Evolutionary conservation across 2,113 vertebrate genomes (phyloP), one percentile per base, ranked within the genome.

Genomic region (Pycnonotus jocosus): DNA sequence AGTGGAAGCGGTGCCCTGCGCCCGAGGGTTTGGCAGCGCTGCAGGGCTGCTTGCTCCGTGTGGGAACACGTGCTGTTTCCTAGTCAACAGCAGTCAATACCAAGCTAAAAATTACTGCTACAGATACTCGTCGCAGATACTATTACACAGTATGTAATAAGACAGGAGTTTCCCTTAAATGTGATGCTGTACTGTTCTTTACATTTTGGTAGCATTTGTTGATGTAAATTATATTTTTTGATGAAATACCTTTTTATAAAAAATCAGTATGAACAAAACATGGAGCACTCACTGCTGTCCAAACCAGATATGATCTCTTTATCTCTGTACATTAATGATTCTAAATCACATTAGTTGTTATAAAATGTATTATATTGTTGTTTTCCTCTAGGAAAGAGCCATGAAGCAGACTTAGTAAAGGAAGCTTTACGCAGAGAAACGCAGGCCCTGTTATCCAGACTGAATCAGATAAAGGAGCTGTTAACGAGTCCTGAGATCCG

Each of bases 391-490:
- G 98, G 98, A 95, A 97, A 97, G 96, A 98, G 97, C 95, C 97
- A 82, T 97, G 81, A 97, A 93, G 96, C 96, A 96, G 92, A 95
- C 90, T 94, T 97, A 94, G 81, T 98, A 96, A 97, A 98, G 81
- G 97, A 98, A 97, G 98, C 97, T 91, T 97, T 98, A 94, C 94
- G 57, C 89, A 97, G 69, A 95, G 98, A 98, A 96, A 97, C 86
- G 20, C 97, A 97, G 90, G 31, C 93, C 90, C 93, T 98, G 92
- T 97, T 97, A 89, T 92, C 95, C 95, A 98, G 96, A 90, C 96
- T 98, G 95, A 97, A 96, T 86, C 94, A 98, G 83, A 97, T 99
- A 97, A 98, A 98, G 92, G 95, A 96, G 86, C 96, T 98, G 92
- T 97, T 99, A 96, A 95, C 74, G 44, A 97, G 97, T 87, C 97